Base-by-base conservation (phyloP, 2,888 invertebrate genomes). In the Cyrtodaria siliqua region DNA sequence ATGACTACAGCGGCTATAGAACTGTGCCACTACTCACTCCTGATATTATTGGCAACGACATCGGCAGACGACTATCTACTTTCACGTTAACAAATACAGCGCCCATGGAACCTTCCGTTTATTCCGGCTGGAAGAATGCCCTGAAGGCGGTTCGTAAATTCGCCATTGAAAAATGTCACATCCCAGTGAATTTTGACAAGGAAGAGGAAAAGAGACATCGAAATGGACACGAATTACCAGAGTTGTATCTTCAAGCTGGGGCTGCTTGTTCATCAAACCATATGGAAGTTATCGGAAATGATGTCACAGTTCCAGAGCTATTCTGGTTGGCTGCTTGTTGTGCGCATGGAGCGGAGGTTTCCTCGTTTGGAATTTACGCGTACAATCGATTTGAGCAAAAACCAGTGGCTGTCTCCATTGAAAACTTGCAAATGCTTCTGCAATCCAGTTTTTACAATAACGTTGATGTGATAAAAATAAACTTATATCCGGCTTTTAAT, bases 281-380 rank as follows among this genome's bases (percentile, higher is more conserved):
- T 2, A 64, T 79, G 38, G 76, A 82, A 42, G 82, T 83, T 14
- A 84, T 88, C 38, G 89, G 89, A 47, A 87, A 88, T 73, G 85
- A 86, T 57, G 86, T 90, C 50, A 85, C 82, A 50, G 87, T 90
- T 9, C 90, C 90, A 27, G 83, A 84, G 53, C 67, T 88, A 44
- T 82, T 89, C 52, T 90, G 90, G 90, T 64, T 87, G 63, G 84
- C 87, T 27, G 88, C 83, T 8, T 90, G 90, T 60, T 90, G 90
- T 66, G 83, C 87, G n/a, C 81, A 79, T 47, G 85, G 84, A 1
- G 84, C 82, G 20, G 73, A 84, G 14, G 82, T 85, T 3, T 71
- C 81, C 26, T 86, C 89, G 33, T 90, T 89, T 67, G 86, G 88
- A 23, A 66, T 89, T n/a, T 89, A 89, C 72, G 82, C 84, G 16